These are phyloP conservation scores for Triplophysa dalaica DNA, from an alignment of 2,113 vertebrate species.

Conservation along the genomic window DNA sequence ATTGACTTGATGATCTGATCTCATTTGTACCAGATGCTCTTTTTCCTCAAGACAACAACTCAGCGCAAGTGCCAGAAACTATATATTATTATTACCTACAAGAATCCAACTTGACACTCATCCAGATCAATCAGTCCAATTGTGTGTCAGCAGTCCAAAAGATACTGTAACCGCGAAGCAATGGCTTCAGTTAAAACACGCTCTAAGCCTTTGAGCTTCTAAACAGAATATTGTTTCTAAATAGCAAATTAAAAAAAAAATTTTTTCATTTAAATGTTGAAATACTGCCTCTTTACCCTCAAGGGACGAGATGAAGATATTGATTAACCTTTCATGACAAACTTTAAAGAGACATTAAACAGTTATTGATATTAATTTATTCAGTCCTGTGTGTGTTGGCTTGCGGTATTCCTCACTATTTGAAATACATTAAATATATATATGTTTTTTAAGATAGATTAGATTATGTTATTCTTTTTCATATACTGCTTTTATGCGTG, in stretches of 20 bases:
- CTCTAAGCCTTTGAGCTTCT: neutral
- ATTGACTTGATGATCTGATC: neutral
- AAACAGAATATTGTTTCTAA: neutral
- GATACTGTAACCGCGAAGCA: neutral
- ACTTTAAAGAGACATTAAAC: neutral
- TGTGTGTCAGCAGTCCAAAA: neutral
- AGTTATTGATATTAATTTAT: too few species aligned
- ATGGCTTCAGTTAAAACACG: neutral
- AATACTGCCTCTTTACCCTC: neutral
- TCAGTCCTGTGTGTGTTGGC: neutral
- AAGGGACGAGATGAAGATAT: neutral
- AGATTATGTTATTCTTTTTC: too few species aligned
- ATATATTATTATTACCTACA: neutral
- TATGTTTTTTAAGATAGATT: too few species aligned
- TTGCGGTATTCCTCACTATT: too few species aligned
- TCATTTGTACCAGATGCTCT: neutral
- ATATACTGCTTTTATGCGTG: too few species aligned
- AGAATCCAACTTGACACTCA: slow-evolving; percentile 19
- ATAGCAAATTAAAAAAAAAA: neutral
- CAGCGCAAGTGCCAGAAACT: slow-evolving; percentile 2
- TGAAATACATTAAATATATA: too few species aligned
- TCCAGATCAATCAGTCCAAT: neutral
- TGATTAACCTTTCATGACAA: neutral
- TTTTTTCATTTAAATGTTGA: neutral
- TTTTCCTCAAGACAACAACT: too few species aligned